Evolutionary conservation across 2,113 vertebrate genomes (phyloP), one percentile per base, ranked within the genome.

Genomic region (Tiliqua scincoides): DNA sequence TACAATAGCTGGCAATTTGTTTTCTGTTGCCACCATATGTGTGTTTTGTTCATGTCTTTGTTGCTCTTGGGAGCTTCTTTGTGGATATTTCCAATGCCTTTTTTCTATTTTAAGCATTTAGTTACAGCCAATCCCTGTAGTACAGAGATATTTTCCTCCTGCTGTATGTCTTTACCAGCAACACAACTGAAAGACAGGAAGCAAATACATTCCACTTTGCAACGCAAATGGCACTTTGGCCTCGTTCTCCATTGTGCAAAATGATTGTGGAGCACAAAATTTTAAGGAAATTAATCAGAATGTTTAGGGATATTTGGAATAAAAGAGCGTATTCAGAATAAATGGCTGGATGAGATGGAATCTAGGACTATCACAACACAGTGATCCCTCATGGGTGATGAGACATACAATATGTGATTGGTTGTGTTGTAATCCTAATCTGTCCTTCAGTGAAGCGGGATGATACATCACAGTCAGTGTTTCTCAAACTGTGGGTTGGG

Each of bases 1-100:
- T 94, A 94, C 95, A 95, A 94, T 93, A 95, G 93, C 93, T 83
- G 82, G 93, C 93, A 95, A 95, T 95, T 94, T 95, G 91, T 94
- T 94, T 95, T 95, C 89, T 79, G 27, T 89, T 91, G 90, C 87
- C 87, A 93, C 77, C 84, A 12, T 88, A 88, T 75, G 77, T 82
- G 87, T 85, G 87, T 91, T 92, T 94, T 91, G 87, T 94, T 90
- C 90, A 23, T 87, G 83, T 79, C 88, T 89, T 91, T 82, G 91
- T 89, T 93, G 89, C 85, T 89, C 84, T 94, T 89, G 84, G 88
- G 91, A 89, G 91, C 88, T 89, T 93, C 85, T 94, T 93, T 92
- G 88, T 90, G 88, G 79, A 59, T 91, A 85, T 93, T 93, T 90
- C 91, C 76, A 87, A 91, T 84, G 68, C 91, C 88, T 91, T 91